Conservation (phyloP, 2,888 invertebrate species). For the Coronaproctus castanopsis region DNA sequence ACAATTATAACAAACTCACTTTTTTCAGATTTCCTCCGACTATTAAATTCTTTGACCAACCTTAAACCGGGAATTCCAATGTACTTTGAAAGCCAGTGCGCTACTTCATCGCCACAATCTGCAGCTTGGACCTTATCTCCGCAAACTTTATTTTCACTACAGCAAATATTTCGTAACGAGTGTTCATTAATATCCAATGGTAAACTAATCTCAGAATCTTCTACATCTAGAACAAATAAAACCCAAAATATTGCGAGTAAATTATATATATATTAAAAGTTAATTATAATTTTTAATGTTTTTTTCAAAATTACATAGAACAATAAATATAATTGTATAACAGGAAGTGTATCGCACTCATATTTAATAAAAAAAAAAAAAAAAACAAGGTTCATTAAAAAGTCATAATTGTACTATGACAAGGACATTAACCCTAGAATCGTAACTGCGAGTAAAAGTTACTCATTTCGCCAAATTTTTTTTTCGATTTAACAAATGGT, state of each 20-base stretch:
- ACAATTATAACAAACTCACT: too few species aligned
- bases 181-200: not conserved
- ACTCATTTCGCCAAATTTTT: too few species aligned
- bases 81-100: slow-evolving; percentile 58
- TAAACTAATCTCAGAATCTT: not conserved
- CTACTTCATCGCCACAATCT: slow-evolving; percentile 66
- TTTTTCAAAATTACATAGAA: too few species aligned
- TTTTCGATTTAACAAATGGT: too few species aligned
- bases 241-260: not conserved
- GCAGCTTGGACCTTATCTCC: slow-evolving; percentile 53
- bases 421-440: too few species aligned
- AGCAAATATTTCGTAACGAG: not conserved
- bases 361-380: not conserved
- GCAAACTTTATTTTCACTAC: slow-evolving; percentile 43
- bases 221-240: not conserved
- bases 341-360: not conserved
- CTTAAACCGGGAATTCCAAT: slow-evolving; percentile 46
- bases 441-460: too few species aligned
- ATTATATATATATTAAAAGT: not conserved
- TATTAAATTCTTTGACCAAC: slow-evolving; percentile 31
- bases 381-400: too few species aligned
- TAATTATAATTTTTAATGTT: too few species aligned
- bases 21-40: too few species aligned
- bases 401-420: too few species aligned
- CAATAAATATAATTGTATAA: too few species aligned